Evolutionary conservation across 2,113 vertebrate genomes (phyloP).

Genomic region (Pampusana beccarii): DNA sequence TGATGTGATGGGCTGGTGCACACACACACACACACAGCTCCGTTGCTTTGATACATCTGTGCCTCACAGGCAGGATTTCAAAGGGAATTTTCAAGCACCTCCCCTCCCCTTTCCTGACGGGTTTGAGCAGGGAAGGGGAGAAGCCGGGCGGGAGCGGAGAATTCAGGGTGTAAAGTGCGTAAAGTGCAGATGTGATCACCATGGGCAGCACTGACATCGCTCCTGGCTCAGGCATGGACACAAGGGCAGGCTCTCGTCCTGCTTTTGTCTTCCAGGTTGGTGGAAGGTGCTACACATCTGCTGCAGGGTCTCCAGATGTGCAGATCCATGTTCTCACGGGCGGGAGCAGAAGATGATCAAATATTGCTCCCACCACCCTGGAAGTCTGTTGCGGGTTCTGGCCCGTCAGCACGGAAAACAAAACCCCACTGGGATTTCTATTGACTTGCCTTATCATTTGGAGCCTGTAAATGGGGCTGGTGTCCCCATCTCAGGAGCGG

Average conservation of each 20-base stretch:
- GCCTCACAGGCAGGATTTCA: constrained; percentile 70
- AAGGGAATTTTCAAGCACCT: constrained; percentile 69
- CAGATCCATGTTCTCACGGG: background rate
- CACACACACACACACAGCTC: constrained; percentile 13
- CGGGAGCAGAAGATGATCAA: background rate
- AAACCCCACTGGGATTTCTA: background rate
- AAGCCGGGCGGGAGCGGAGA: background rate
- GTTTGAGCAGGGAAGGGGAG: background rate
- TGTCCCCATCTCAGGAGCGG: background rate
- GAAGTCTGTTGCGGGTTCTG: background rate
- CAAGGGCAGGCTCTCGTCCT: background rate
- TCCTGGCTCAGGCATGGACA: background rate
- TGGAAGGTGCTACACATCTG: background rate
- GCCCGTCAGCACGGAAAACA: background rate
- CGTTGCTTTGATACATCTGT: constrained; percentile 62
- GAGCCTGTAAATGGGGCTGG: background rate
- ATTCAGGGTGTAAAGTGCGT: background rate
- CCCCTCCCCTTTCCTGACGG: background rate
- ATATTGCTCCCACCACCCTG: background rate
- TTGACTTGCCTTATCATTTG: background rate
- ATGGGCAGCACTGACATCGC: background rate
- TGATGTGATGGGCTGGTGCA: constrained; percentile 51
- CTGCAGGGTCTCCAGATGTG: background rate
- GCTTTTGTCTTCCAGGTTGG: background rate
- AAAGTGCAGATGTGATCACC: background rate